Base-by-base conservation (phyloP, 2,797 vertebrate genomes). In the Fistularia tabacaria region DNA sequence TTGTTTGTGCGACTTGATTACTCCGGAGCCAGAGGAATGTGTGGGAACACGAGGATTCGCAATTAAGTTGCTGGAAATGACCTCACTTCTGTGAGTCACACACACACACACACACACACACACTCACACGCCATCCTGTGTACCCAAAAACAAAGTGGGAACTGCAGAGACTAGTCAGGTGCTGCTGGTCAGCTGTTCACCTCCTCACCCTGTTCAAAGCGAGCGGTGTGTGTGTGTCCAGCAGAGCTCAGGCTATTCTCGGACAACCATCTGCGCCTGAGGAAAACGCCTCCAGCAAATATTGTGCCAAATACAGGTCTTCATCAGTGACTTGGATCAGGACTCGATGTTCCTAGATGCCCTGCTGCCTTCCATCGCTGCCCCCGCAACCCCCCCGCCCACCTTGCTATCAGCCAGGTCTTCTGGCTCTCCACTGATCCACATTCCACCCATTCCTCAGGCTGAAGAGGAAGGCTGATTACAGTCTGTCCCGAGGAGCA, bases 81-180 rank as follows among this genome's bases (percentile, higher is more conserved):
- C 61, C 13, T 6, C 37, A 25, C 62, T 61, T 44, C 48, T 54
- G 42, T 7, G 36, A 41, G 12, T 36, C 51, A 36, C 57, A 12
- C 57, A n/a, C 44, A 38, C 56, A 14, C 50, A 38, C 50, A 51
- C 15, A 50, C 36, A 46, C 47, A 62, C 57, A 54, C n/a, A n/a
- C n/a, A 41, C 50, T 57, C 57, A 51, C 54, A 9, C n/a, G 15
- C 7, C 3, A 44, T 51, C 9, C 38, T 58, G 45, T 77, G 47
- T 62, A 71, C 11, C 40, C 64, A 74, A 79, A 46, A 84, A 75
- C 71, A 78, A 76, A 71, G 67, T 37, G 25, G 42, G 75, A 84
- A 81, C 83, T 66, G 71, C 79, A 79, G 78, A 71, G 63, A 75
- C 71, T 25, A 25, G 25, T 25, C 25, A 25, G 25, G 25, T 25